Percentiles rank a stretch among this genome's conserved stretches.
These are phyloP conservation scores for Monoplex corrugatus DNA, from an alignment of 2,888 invertebrate genomes.

Conservation along the genomic window DNA sequence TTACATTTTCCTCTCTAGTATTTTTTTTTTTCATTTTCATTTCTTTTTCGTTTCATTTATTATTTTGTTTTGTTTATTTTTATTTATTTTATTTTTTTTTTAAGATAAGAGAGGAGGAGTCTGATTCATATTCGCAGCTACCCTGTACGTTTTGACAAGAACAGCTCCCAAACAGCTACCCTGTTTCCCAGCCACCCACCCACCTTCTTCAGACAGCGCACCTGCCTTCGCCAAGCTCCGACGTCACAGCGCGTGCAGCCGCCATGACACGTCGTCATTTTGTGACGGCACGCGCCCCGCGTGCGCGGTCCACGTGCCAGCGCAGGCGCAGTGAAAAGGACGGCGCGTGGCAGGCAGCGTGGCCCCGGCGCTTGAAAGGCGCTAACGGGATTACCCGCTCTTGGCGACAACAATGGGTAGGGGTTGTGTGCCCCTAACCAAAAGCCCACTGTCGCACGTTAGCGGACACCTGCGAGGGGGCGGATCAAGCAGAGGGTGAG, in stretches of 20 bases:
- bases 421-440: conserved; percentile 31
- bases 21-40: no score
- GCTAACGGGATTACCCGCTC: conserved; percentile 50
- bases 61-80: no score
- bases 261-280: conserved; percentile 41
- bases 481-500: not conserved
- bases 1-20: no score
- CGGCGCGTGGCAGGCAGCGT: conserved; percentile 46
- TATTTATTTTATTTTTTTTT: no score
- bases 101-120: no score
- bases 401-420: conserved; percentile 9
- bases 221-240: not conserved
- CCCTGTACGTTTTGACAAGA: no score
- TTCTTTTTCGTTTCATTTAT: no score
- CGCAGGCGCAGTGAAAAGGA: conserved; percentile 16
- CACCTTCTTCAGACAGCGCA: not conserved
- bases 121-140: no score
- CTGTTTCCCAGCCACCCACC: not conserved
- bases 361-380: conserved; percentile 13
- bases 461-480: not conserved
- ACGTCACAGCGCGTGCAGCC: not conserved
- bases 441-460: no score
- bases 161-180: not conserved
- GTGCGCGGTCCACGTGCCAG: conserved; percentile 37
- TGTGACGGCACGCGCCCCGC: conserved; percentile 43